Evolutionary conservation across 1,140 invertebrate species (phyloP).

Genomic region (Drosophila nigrodunni): DNA sequence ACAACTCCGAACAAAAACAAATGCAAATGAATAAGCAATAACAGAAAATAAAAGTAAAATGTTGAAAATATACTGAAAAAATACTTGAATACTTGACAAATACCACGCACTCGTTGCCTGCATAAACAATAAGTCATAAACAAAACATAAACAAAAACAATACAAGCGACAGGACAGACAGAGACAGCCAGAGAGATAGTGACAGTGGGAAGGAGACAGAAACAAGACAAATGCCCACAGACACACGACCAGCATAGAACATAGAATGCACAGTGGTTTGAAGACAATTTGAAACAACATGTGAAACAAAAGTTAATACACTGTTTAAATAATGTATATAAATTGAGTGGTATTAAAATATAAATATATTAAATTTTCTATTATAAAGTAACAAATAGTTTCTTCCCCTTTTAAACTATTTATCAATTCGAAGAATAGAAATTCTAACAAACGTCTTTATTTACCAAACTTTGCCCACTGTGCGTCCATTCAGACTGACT

Average conservation of each 20-base stretch:
- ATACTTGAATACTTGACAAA: constrained; percentile 60
- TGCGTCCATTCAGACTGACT: constrained; percentile 52
- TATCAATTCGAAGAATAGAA: background rate
- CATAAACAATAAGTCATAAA: constrained; percentile 76
- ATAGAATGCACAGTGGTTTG: constrained; percentile 35
- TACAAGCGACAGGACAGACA: constrained; percentile 17
- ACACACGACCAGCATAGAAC: constrained; percentile 9
- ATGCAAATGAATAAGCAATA: constrained; percentile 62
- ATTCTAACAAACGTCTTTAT: background rate
- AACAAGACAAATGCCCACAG: constrained; percentile 35
- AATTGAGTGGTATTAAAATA: too few species aligned
- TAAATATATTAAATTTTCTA: too few species aligned
- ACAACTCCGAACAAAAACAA: constrained; percentile 47
- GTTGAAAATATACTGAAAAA: constrained; percentile 50
- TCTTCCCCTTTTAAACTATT: too few species aligned
- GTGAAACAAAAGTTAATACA: too few species aligned
- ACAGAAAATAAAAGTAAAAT: constrained; percentile 57
- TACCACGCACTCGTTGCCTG: constrained; percentile 51
- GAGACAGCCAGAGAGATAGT: background rate
- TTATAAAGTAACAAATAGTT: background rate
- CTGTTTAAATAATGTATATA: too few species aligned
- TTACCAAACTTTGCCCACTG: constrained; percentile 37
- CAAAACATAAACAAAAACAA: constrained; percentile 59
- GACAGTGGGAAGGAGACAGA: too few species aligned
- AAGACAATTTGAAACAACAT: background rate